phyloP scores from a whole-genome alignment of 2,113 vertebrate species.

The Dicentrarchus labrax region DNA sequence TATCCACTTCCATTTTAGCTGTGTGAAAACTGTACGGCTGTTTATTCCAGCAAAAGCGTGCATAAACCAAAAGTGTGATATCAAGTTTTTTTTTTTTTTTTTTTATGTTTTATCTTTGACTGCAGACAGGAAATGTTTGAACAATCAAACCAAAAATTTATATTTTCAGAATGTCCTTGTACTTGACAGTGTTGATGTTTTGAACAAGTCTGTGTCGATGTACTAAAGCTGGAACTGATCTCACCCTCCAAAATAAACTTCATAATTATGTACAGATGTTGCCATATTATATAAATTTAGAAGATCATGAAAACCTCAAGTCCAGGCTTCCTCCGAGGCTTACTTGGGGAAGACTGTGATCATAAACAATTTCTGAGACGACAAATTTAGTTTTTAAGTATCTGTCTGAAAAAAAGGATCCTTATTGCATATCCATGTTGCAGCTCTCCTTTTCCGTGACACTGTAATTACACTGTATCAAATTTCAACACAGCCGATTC shows the following conservation, averaged over 20 bases:
- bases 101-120: slow-evolving; percentile 22
- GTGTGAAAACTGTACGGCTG: slow-evolving; percentile 23
- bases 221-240: slow-evolving; percentile 16
- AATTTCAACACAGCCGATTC: slow-evolving; percentile 33
- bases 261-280: slow-evolving; percentile 50
- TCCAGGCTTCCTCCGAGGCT: slow-evolving; percentile 23
- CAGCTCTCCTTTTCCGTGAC: slow-evolving; percentile 20
- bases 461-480: slow-evolving; percentile 58
- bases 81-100: background rate
- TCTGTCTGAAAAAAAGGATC: slow-evolving; percentile 18
- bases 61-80: slow-evolving; percentile 23
- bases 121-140: slow-evolving; percentile 27
- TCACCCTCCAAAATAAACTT: slow-evolving; percentile 38
- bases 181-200: slow-evolving; percentile 6
- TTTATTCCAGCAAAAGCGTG: slow-evolving; percentile 24
- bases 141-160: background rate
- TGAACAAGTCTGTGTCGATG: background rate
- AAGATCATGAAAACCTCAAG: slow-evolving; percentile 35
- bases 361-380: slow-evolving; percentile 44
- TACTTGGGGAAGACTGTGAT: slow-evolving; percentile 14
- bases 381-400: slow-evolving; percentile 56
- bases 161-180: slow-evolving; percentile 14
- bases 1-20: background rate
- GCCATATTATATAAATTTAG: slow-evolving; percentile 43
- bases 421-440: slow-evolving; percentile 18